Evolutionary conservation across 2,888 invertebrate species (phyloP).

Genomic region (Syritta pipiens): DNA sequence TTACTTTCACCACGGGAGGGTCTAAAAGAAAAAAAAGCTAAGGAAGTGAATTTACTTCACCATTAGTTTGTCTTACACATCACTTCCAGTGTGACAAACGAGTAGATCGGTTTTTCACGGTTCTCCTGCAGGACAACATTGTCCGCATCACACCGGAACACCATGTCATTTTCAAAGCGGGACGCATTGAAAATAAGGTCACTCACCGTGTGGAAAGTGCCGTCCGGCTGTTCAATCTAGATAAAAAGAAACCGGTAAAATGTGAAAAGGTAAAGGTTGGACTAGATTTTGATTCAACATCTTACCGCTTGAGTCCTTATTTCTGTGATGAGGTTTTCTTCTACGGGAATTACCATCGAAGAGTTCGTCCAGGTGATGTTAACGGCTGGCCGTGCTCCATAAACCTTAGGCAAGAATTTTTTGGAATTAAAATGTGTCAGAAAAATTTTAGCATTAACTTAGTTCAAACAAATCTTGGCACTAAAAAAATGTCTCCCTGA

Average conservation of each 20-base stretch:
- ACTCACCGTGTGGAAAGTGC: slow-evolving; percentile 89
- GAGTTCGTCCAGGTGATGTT: slow-evolving; percentile 92
- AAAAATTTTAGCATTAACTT: too few relatives aligned
- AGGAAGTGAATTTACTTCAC: not conserved
- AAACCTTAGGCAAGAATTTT: slow-evolving; percentile 81
- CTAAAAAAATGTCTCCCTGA: not conserved
- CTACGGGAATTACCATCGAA: slow-evolving; percentile 79
- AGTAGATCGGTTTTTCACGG: slow-evolving; percentile 87
- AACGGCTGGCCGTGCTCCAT: slow-evolving; percentile 91
- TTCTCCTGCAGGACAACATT: slow-evolving; percentile 89
- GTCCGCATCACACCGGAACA: slow-evolving; percentile 89
- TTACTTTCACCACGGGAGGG: slow-evolving; percentile 90
- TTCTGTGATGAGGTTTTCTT: slow-evolving; percentile 75
- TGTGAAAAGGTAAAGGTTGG: not conserved
- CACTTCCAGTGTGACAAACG: slow-evolving; percentile 87
- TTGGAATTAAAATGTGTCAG: too few relatives aligned
- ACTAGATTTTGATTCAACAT: slow-evolving; percentile 38
- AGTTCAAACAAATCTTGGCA: too few relatives aligned
- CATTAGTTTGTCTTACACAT: slow-evolving; percentile 85
- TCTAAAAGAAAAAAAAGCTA: slow-evolving; percentile 81
- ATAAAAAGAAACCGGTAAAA: slow-evolving; percentile 77
- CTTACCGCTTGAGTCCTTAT: slow-evolving; percentile 80
- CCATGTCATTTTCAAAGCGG: slow-evolving; percentile 88
- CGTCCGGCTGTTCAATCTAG: slow-evolving; percentile 81
- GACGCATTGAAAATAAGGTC: slow-evolving; percentile 89